A percentile compares a stretch with the other conserved stretches of the same genome.
phyloP scores from a whole-genome alignment of 2,888 invertebrate species.

The Melolontha melolontha region DNA sequence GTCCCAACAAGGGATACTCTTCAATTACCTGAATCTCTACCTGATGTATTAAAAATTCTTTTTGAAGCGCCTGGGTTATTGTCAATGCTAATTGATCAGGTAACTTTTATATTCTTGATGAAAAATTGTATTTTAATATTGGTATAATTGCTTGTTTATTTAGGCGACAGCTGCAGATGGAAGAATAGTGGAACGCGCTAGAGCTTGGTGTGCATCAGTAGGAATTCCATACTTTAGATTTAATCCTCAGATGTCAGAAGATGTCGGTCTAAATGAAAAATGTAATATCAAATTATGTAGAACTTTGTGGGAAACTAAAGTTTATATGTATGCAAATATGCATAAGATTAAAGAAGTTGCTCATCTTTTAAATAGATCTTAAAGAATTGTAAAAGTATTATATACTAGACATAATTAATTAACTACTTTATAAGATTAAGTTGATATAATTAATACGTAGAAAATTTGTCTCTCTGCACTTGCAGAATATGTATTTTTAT shows the following conservation, averaged over 20 bases:
- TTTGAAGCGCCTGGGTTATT: slow-evolving; percentile 86
- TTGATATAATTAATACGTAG: no score
- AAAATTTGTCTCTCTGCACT: no score
- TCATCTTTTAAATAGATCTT: slow-evolving; percentile 62
- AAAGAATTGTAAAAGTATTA: no score
- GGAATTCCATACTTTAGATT: slow-evolving; percentile 90
- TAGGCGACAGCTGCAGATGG: slow-evolving; percentile 95
- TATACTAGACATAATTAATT: no score
- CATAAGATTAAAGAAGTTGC: slow-evolving; percentile 73
- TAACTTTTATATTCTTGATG: slow-evolving; percentile 57
- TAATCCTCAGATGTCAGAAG: slow-evolving; percentile 87
- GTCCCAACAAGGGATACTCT: slow-evolving; percentile 82
- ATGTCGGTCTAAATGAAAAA: slow-evolving; percentile 91
- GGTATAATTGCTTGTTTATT: background rate
- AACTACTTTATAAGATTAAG: no score
- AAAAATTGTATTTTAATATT: slow-evolving; percentile 8
- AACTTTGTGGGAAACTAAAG: slow-evolving; percentile 91
- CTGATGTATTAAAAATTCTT: slow-evolving; percentile 84
- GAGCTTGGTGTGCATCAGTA: slow-evolving; percentile 91
- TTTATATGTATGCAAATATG: slow-evolving; percentile 79
- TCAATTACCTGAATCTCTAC: slow-evolving; percentile 82
- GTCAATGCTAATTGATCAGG: slow-evolving; percentile 89
- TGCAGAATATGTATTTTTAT: no score
- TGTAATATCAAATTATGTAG: slow-evolving; percentile 83
- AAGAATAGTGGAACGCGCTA: slow-evolving; percentile 91